Evolutionary conservation across 2,888 invertebrate species (phyloP).

Genomic region (Stenotaenia linearis): DNA sequence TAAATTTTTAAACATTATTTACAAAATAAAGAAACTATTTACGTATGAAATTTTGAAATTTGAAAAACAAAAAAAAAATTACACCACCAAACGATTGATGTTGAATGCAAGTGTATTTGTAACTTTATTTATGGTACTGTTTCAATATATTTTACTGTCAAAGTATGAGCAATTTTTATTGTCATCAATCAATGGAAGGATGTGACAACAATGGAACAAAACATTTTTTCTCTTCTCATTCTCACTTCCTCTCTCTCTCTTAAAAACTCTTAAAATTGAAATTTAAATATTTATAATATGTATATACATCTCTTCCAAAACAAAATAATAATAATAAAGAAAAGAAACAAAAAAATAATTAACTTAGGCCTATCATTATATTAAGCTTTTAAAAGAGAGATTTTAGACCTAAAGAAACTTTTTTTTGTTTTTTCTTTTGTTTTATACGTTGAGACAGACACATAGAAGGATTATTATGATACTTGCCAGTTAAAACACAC

Average conservation of each 20-base stretch:
- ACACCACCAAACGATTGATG: not conserved
- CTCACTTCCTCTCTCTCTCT: not conserved
- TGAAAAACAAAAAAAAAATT: not conserved
- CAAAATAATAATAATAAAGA: not conserved
- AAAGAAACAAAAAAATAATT: not conserved
- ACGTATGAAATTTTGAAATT: not conserved
- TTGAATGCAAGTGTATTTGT: slow-evolving; percentile 1
- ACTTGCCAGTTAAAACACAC: slow-evolving; percentile 24
- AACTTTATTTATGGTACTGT: slow-evolving; percentile 8
- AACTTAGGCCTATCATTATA: not conserved
- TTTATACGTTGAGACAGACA: slow-evolving; percentile 2
- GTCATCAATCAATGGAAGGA: slow-evolving; percentile 26
- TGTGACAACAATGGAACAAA: slow-evolving; percentile 24
- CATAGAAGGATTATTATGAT: slow-evolving; percentile 2
- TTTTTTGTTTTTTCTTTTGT: not conserved
- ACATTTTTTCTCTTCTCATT: not conserved
- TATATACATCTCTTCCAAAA: not conserved
- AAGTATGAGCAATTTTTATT: slow-evolving; percentile 24
- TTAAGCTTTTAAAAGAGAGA: not conserved
- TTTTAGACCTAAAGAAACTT: not conserved
- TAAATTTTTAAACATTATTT: too few relatives aligned
- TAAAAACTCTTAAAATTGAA: not conserved
- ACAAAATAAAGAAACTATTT: too few relatives aligned
- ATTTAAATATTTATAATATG: slow-evolving; percentile 17
- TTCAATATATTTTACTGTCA: not conserved